Percentiles rank a stretch among this genome's conserved stretches.
These are phyloP conservation scores for Pseudomyrmex gracilis DNA, from an alignment of 1,140 invertebrate genomes.

Conservation along the genomic window DNA sequence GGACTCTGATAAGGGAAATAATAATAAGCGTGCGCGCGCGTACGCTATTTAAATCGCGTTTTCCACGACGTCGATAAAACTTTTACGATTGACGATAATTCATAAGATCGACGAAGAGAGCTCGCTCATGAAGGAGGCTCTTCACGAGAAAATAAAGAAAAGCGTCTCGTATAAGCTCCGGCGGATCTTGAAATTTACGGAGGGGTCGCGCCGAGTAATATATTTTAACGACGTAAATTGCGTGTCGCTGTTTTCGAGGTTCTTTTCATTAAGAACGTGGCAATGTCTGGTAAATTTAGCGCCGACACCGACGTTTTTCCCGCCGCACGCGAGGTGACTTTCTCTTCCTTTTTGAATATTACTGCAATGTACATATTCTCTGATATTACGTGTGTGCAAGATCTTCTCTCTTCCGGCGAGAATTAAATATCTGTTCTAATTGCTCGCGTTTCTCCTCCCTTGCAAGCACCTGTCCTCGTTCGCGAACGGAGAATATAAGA, in stretches of 20 bases:
- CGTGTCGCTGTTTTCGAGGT: constrained; percentile 35
- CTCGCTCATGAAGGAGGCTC: background rate
- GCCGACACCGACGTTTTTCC: background rate
- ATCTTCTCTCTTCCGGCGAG: background rate
- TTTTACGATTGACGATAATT: constrained; percentile 25
- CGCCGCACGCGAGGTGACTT: background rate
- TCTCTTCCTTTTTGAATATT: background rate
- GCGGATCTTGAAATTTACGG: no score
- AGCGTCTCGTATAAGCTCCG: background rate
- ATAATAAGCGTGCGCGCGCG: constrained; percentile 18
- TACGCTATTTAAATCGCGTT: constrained; percentile 41
- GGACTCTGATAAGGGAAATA: constrained; percentile 34
- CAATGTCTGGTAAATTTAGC: constrained; percentile 26
- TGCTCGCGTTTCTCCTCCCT: constrained; percentile 12
- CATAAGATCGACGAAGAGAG: constrained; percentile 2
- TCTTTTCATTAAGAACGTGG: constrained; percentile 28
- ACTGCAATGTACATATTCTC: constrained; percentile 26
- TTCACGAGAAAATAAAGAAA: no score
- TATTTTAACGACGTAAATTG: constrained; percentile 33
- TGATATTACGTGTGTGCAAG: constrained; percentile 18
- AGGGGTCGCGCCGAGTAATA: background rate
- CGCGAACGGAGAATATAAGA: background rate
- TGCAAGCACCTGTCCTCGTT: background rate
- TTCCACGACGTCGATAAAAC: background rate
- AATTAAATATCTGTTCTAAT: constrained; percentile 53